Evolutionary conservation across 2,113 vertebrate species (phyloP), one percentile per base, ranked within the genome.

Genomic region (Pungitius pungitius): DNA sequence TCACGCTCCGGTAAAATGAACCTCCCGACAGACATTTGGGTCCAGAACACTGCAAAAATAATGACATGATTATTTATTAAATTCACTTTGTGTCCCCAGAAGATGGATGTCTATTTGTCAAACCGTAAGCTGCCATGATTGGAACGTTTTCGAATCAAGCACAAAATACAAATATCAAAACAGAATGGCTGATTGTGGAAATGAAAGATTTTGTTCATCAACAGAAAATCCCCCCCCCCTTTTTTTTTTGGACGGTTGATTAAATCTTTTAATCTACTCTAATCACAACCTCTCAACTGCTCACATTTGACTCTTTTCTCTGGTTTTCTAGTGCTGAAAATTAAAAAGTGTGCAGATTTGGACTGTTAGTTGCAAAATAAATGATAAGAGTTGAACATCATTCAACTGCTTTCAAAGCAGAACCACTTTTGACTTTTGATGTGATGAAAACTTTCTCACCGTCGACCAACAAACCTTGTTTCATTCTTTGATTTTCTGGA

Each of bases 401-500:
- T 15, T 69, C 67, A 43, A 14, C 37, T 14, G 37, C 7, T 11
- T 42, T 14, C 15, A 52, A 56, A 35, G 43, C 13, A 17, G 40
- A 58, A 58, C 11, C 4, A 47, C 14, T 27, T 4, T 35, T 37
- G 27, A 70, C 8, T 8, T 58, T 57, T 69, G 12, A 30, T 15
- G 8, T 22, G 54, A 22, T 45, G 26, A 22, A 71, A 52, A 40
- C 45, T 11, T 42, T 40, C 40, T 58, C 7, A 60, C 51, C 5
- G 1, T 59, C 22, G 7, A 14, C 37, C 59, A 35, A 24, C 9
- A 43, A n/a, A 51, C 39, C 30, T n/a, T 2, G 8, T n/a, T 63
- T 55, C 51, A 18, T 47, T 33, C 18, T 45, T 33, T 33, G 8
- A 43, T 33, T 56, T 54, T 17, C 33, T 54, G 58, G 73, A 87